Percentiles rank a stretch among this genome's conserved stretches.
These are phyloP conservation scores for Capitulum mitella DNA, from an alignment of 2,888 invertebrate genomes.

Conservation along the genomic window DNA sequence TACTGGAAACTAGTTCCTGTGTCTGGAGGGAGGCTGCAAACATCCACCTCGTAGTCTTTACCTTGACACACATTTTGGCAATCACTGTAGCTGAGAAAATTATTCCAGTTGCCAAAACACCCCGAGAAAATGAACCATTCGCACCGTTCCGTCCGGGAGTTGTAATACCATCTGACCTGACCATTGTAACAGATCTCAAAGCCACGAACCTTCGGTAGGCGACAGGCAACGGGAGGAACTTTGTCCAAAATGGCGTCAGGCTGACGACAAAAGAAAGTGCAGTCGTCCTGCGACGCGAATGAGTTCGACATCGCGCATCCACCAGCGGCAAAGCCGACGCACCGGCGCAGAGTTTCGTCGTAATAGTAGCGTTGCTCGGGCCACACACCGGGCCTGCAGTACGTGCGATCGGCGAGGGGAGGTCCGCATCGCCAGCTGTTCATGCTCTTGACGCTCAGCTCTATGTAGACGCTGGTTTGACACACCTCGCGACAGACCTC, in stretches of 20 bases:
- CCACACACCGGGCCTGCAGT: too few relatives aligned
- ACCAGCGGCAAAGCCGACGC: not conserved
- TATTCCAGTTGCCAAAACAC: conserved; percentile 43
- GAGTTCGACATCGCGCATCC: not conserved
- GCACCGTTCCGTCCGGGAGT: conserved; percentile 41
- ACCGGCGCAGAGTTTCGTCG: not conserved
- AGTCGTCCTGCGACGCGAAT: not conserved
- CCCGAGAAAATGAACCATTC: conserved; percentile 44
- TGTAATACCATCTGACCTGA: conserved; percentile 42
- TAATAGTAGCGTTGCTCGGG: not conserved
- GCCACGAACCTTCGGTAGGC: not conserved
- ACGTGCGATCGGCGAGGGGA: not conserved
- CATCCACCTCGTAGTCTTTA: conserved; percentile 37
- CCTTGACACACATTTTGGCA: conserved; percentile 39
- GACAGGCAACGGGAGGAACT: not conserved
- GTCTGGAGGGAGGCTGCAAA: not conserved
- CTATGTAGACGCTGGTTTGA: not conserved
- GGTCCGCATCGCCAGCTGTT: not conserved
- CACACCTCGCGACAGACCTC: conserved; percentile 36
- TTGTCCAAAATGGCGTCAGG: not conserved
- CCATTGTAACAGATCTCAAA: conserved; percentile 38
- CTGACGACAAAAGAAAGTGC: conserved; percentile 12
- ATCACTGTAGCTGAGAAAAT: conserved; percentile 39
- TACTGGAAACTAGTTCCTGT: not conserved
- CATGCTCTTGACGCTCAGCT: not conserved